A percentile compares a stretch with the other conserved stretches of the same genome.
These are phyloP conservation scores for Melikaiella ostensackeni DNA, from an alignment of 2,888 invertebrate genomes.

Conservation along the genomic window DNA sequence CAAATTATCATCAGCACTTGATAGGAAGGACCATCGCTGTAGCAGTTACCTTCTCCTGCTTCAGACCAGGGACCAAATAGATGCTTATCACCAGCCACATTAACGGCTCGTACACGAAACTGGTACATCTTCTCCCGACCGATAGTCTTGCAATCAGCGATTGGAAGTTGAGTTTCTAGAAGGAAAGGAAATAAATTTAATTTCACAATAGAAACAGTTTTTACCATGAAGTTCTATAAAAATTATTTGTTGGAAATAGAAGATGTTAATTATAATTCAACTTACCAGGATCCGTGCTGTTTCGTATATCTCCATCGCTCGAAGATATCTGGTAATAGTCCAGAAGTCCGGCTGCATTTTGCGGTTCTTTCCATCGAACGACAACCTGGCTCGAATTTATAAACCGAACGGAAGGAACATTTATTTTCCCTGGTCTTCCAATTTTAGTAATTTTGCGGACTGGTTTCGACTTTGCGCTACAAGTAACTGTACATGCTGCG, in stretches of 20 bases:
- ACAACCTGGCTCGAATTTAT: conserved; percentile 77
- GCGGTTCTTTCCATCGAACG: conserved; percentile 78
- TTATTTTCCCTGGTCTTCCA: conserved; percentile 80
- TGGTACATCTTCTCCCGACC: conserved; percentile 67
- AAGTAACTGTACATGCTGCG: conserved; percentile 84
- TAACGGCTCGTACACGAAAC: conserved; percentile 76
- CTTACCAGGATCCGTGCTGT: conserved; percentile 66
- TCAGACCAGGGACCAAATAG: conserved; percentile 76
- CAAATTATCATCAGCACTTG: conserved; percentile 67
- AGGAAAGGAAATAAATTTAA: conserved; percentile 41
- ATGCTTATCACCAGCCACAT: conserved; percentile 67
- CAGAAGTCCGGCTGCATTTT: conserved; percentile 76
- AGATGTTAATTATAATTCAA: conserved; percentile 11
- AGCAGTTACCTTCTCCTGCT: conserved; percentile 75
- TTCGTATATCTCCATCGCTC: conserved; percentile 68
- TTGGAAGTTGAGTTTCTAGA: conserved; percentile 68
- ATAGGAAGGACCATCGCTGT: conserved; percentile 69
- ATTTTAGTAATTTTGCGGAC: conserved; percentile 81
- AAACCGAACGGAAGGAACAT: conserved; percentile 73
- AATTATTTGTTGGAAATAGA: neutral
- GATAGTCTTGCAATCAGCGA: conserved; percentile 73
- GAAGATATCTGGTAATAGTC: conserved; percentile 79
- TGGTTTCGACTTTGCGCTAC: conserved; percentile 81
- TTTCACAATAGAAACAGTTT: conserved; percentile 15
- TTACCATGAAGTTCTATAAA: neutral